These are phyloP conservation scores for Troilus luridus DNA, from an alignment of 2,888 invertebrate genomes.

Conservation along the genomic window DNA sequence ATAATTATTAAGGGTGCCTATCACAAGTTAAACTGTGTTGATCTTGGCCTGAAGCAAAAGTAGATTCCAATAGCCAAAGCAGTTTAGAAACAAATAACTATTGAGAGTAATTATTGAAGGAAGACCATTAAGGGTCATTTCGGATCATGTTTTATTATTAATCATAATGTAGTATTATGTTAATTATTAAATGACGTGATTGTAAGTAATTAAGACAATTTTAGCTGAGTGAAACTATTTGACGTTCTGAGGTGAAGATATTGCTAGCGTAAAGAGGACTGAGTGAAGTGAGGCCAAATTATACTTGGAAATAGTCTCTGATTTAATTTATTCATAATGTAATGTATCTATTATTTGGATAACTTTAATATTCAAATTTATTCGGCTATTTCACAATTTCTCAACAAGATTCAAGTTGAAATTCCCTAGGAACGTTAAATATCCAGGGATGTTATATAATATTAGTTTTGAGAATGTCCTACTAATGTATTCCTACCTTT, in stretches of 20 bases:
- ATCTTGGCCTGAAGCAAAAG: too few species aligned
- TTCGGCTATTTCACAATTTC: neutral
- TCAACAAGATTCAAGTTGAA: neutral
- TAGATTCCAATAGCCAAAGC: too few species aligned
- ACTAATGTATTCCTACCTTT: neutral
- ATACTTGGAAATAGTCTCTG: conserved; percentile 1
- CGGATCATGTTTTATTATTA: too few species aligned
- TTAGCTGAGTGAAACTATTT: neutral
- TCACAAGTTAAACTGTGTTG: neutral
- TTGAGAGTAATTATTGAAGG: too few species aligned
- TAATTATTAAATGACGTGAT: too few species aligned
- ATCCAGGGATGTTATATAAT: neutral
- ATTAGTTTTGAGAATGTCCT: neutral
- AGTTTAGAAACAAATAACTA: too few species aligned
- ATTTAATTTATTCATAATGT: conserved; percentile 17
- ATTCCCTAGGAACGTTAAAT: neutral
- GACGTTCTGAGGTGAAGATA: neutral
- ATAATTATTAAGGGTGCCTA: neutral
- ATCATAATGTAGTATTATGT: too few species aligned
- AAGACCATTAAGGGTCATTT: too few species aligned
- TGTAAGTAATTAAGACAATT: neutral
- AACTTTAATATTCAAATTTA: conserved; percentile 26
- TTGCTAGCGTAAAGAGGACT: neutral
- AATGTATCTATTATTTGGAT: conserved; percentile 6
- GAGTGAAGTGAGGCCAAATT: neutral